Evolutionary conservation across 2,113 vertebrate genomes (phyloP).

Genomic region (Platysternon megacephalum): DNA sequence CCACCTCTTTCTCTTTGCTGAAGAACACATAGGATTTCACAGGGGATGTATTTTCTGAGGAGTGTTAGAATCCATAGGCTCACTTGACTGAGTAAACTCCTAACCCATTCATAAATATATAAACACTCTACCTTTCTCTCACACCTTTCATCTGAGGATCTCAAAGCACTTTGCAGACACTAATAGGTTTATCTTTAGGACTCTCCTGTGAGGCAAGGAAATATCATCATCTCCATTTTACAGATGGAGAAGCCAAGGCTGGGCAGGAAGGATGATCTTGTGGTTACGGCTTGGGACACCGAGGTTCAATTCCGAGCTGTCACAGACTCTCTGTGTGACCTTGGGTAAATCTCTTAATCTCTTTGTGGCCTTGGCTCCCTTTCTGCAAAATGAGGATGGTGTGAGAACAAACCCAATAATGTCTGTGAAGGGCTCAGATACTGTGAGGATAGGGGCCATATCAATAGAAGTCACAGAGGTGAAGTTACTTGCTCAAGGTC

Average conservation of each 20-base stretch:
- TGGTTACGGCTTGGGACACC: background rate
- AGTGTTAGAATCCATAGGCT: background rate
- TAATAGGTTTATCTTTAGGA: no score
- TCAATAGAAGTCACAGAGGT: fast-evolving
- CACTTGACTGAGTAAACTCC: fast-evolving
- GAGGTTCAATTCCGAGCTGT: background rate
- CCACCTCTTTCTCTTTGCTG: background rate
- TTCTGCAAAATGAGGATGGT: fast-evolving
- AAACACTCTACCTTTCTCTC: background rate
- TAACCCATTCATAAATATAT: background rate
- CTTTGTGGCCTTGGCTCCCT: background rate
- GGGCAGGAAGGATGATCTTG: background rate
- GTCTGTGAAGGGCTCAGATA: background rate
- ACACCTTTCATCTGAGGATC: background rate
- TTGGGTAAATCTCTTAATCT: background rate
- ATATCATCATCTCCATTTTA: background rate
- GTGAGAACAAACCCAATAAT: background rate
- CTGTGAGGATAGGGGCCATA: fast-evolving
- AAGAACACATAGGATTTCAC: background rate
- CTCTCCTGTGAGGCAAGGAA: background rate
- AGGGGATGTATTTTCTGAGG: background rate
- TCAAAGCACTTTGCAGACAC: background rate
- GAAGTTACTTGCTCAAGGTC: background rate
- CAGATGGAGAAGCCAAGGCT: background rate
- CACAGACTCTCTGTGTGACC: background rate